A percentile compares a stretch with the other conserved stretches of the same genome.
phyloP scores from a whole-genome alignment of 2,113 vertebrate genomes.

The Geococcyx californianus region DNA sequence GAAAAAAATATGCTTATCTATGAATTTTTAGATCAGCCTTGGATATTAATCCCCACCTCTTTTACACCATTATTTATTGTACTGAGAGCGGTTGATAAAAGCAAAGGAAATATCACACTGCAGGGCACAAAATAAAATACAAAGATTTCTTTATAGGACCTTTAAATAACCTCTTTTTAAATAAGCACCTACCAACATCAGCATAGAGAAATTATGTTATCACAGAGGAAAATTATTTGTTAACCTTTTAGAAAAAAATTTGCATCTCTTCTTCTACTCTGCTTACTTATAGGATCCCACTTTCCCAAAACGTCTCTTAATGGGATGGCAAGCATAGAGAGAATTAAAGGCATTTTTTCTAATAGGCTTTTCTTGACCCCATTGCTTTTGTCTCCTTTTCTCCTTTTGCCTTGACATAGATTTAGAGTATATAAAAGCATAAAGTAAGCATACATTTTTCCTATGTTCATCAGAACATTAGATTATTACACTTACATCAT shows the following conservation, averaged over 20 bases:
- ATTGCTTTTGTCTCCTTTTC: neutral
- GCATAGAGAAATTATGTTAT: neutral
- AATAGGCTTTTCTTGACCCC: neutral
- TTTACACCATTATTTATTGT: neutral
- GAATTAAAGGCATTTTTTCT: neutral
- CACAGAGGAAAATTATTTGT: neutral
- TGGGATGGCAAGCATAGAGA: neutral
- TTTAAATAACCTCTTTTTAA: neutral
- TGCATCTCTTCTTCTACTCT: neutral
- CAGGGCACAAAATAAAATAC: neutral
- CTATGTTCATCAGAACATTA: neutral
- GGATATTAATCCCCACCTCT: neutral
- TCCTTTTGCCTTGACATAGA: neutral
- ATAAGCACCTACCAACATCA: neutral
- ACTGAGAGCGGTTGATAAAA: neutral
- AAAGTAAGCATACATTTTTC: neutral
- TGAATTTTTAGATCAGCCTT: neutral
- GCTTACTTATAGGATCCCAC: neutral
- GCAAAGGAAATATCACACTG: neutral
- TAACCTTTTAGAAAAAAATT: neutral
- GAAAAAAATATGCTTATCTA: neutral
- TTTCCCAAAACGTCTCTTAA: neutral
- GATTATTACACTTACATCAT: neutral
- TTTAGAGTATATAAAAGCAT: neutral
- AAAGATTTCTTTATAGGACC: neutral